These are phyloP conservation scores for Cenopis cana DNA, from an alignment of 2,888 invertebrate species.

Conservation along the genomic window DNA sequence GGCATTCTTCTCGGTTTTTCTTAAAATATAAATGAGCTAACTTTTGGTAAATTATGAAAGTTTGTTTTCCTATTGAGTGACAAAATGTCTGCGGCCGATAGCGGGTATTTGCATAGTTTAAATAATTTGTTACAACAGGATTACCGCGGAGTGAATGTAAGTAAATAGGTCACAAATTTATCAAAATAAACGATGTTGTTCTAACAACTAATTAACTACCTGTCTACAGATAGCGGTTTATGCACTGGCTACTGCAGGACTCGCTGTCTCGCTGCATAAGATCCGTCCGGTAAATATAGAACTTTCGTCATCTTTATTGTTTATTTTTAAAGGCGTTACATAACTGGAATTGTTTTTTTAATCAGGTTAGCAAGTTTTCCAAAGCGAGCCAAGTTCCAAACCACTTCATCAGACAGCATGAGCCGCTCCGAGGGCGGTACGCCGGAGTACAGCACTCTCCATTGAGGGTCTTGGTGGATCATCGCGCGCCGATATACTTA, in stretches of 20 bases:
- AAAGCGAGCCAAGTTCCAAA: slow-evolving; percentile 85
- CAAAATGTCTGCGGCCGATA: slow-evolving; percentile 70
- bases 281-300: slow-evolving; percentile 84
- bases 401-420: slow-evolving; percentile 82
- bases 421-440: slow-evolving; percentile 80
- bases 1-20: slow-evolving; percentile 56
- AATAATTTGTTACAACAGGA: slow-evolving; percentile 73
- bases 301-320: slow-evolving; percentile 43
- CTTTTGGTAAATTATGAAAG: slow-evolving; percentile 62
- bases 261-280: slow-evolving; percentile 84
- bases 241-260: slow-evolving; percentile 83
- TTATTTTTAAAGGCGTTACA: slow-evolving; percentile 63
- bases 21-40: slow-evolving; percentile 74
- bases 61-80: slow-evolving; percentile 50
- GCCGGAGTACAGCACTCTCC: slow-evolving; percentile 81
- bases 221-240: slow-evolving; percentile 85
- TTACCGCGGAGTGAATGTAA: slow-evolving; percentile 79
- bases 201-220: slow-evolving; percentile 47
- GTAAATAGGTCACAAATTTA: slow-evolving; percentile 50
- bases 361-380: slow-evolving; percentile 86
- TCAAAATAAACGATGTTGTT: slow-evolving; percentile 41
- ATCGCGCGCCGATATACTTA: slow-evolving; percentile 83
- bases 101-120: slow-evolving; percentile 66
- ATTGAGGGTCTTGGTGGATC: slow-evolving; percentile 81
- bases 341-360: slow-evolving; percentile 60